A percentile compares a stretch with the other conserved stretches of the same genome.
These are phyloP conservation scores for Lacanobia wlatinum DNA, from an alignment of 2,888 invertebrate genomes.

Conservation along the genomic window DNA sequence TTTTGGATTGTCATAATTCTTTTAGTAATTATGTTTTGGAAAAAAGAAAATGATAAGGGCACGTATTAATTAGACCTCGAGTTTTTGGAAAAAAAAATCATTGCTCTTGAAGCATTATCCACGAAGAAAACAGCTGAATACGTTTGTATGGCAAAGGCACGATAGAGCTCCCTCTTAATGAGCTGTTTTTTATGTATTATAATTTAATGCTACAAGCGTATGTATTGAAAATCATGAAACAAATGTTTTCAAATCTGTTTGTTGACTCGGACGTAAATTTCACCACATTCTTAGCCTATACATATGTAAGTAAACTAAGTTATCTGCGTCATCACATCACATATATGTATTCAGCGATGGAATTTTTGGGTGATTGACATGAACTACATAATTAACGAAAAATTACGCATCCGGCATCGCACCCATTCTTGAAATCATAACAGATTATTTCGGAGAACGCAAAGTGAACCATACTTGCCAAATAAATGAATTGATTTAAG, in stretches of 20 bases:
- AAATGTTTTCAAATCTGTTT: conserved; percentile 24
- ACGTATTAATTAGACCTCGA: too few species aligned
- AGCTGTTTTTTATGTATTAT: background rate
- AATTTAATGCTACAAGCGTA: background rate
- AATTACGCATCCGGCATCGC: conserved; percentile 21
- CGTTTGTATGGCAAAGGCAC: too few species aligned
- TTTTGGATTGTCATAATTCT: too few species aligned
- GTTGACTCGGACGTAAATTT: conserved; percentile 25
- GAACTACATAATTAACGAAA: conserved; percentile 28
- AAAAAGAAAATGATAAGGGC: too few species aligned
- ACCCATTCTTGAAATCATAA: conserved; percentile 37
- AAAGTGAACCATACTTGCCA: conserved; percentile 52
- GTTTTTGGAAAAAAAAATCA: too few species aligned
- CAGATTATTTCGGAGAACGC: conserved; percentile 31
- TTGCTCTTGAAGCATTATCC: too few species aligned
- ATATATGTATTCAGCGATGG: conserved; percentile 7
- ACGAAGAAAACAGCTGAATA: too few species aligned
- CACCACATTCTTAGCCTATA: conserved; percentile 22
- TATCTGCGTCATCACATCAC: conserved; percentile 38
- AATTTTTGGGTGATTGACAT: conserved; percentile 49
- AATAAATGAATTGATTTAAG: conserved; percentile 60
- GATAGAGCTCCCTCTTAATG: too few species aligned
- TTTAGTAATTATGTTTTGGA: too few species aligned
- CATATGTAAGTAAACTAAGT: conserved; percentile 21
- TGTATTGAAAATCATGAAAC: conserved; percentile 2